Evolutionary conservation across 2,797 vertebrate genomes (phyloP).

Genomic region (Ficedula albicollis): DNA sequence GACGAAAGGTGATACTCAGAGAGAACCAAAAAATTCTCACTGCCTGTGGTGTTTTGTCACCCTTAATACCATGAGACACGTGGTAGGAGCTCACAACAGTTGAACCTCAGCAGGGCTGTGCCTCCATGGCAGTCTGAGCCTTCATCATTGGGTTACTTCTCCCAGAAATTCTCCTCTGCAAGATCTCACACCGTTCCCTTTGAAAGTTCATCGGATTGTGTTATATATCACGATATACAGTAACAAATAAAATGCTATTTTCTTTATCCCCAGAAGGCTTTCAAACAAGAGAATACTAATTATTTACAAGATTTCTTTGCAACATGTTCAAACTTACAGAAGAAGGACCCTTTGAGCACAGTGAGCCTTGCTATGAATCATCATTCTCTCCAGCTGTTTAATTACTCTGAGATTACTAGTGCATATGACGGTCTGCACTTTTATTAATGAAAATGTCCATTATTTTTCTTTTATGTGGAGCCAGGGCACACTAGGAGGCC

Average conservation of each 20-base stretch:
- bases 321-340: neutral
- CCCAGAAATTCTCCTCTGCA: neutral
- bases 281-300: neutral
- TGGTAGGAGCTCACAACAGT: neutral
- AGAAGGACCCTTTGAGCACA: neutral
- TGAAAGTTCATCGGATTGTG: neutral
- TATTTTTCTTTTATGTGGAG: conserved; percentile 6
- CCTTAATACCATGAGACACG: rapidly evolving
- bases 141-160: neutral
- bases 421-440: neutral
- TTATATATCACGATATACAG: neutral
- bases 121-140: rapidly evolving
- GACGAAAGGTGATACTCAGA: neutral
- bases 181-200: neutral
- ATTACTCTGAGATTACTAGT: neutral
- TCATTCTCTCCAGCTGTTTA: conserved; percentile 1
- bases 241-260: neutral
- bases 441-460: conserved; percentile 28
- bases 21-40: neutral
- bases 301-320: neutral
- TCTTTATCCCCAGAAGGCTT: neutral
- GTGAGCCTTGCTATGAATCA: neutral
- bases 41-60: neutral
- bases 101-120: rapidly evolving
- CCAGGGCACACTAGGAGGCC: neutral